phyloP scores from a whole-genome alignment of 1,140 invertebrate genomes.

The Pogonomyrmex californicus region DNA sequence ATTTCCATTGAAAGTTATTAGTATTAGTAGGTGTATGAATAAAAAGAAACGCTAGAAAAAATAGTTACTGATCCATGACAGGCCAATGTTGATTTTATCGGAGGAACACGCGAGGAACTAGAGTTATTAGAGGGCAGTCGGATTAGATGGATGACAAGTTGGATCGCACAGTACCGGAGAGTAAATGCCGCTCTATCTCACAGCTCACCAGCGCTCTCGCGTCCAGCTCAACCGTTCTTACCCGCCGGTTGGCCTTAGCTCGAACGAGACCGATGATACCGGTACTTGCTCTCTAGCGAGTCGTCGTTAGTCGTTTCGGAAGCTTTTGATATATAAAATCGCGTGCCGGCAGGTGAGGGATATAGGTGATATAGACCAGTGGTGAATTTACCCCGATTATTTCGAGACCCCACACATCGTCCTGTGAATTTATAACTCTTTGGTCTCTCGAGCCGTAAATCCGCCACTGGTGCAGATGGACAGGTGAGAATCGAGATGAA shows the following conservation, averaged over 20 bases:
- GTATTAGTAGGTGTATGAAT: not conserved
- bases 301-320: slow-evolving; percentile 5
- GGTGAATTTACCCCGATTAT: slow-evolving; percentile 42
- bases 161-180: slow-evolving; percentile 31
- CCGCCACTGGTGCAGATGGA: slow-evolving; percentile 29
- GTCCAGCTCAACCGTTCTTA: slow-evolving; percentile 76
- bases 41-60: slow-evolving; percentile 18
- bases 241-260: slow-evolving; percentile 65
- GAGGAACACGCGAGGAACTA: slow-evolving; percentile 44
- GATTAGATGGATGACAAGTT: slow-evolving; percentile 27
- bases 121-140: slow-evolving; percentile 20
- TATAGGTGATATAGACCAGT: slow-evolving; percentile 17
- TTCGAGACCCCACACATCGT: not conserved
- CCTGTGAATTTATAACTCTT: not conserved
- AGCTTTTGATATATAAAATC: slow-evolving; percentile 7
- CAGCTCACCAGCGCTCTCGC: slow-evolving; percentile 76
- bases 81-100: slow-evolving; percentile 20
- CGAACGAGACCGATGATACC: slow-evolving; percentile 53
- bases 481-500: slow-evolving; percentile 46
- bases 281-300: not conserved
- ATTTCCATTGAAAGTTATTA: slow-evolving; percentile 20
- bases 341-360: slow-evolving; percentile 39
- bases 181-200: slow-evolving; percentile 69
- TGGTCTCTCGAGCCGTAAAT: slow-evolving; percentile 2
- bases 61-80: not conserved